A percentile compares a stretch with the other conserved stretches of the same genome.
Conservation (phyloP, 2,113 vertebrate species). For the Oreochromis tanganicae region DNA sequence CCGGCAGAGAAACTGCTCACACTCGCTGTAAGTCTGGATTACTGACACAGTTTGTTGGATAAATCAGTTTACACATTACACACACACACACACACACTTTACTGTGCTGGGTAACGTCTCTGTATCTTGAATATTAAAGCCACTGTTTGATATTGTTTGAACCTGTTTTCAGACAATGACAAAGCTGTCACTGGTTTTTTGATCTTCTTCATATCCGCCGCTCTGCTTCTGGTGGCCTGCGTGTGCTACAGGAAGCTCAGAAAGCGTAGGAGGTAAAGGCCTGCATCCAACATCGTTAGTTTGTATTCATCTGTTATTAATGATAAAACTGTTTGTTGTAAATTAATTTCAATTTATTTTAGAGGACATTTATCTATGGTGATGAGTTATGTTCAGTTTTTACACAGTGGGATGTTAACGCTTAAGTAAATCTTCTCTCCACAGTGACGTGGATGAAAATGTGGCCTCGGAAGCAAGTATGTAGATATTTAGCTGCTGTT, state of each 20-base stretch:
- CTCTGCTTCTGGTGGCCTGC: neutral
- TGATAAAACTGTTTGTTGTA: neutral
- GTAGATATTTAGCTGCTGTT: neutral
- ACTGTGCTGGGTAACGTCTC: neutral
- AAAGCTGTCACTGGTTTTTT: neutral
- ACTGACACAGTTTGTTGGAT: neutral
- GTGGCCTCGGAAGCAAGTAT: neutral
- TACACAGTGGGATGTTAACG: rapidly evolving
- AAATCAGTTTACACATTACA: neutral
- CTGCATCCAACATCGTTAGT: neutral
- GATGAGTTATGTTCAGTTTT: rapidly evolving
- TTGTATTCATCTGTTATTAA: neutral
- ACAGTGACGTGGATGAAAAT: neutral
- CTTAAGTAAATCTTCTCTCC: neutral
- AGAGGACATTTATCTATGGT: neutral
- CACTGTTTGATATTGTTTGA: neutral
- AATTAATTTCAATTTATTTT: neutral
- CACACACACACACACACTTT: neutral
- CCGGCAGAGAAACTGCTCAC: rapidly evolving
- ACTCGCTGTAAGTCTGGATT: conserved; percentile 26
- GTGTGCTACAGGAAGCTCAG: neutral
- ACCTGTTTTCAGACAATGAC: neutral
- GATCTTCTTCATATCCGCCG: neutral
- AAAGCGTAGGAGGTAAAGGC: neutral
- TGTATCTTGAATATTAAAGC: neutral